phyloP scores from a whole-genome alignment of 2,797 vertebrate species.

The Girardinus metallicus region DNA sequence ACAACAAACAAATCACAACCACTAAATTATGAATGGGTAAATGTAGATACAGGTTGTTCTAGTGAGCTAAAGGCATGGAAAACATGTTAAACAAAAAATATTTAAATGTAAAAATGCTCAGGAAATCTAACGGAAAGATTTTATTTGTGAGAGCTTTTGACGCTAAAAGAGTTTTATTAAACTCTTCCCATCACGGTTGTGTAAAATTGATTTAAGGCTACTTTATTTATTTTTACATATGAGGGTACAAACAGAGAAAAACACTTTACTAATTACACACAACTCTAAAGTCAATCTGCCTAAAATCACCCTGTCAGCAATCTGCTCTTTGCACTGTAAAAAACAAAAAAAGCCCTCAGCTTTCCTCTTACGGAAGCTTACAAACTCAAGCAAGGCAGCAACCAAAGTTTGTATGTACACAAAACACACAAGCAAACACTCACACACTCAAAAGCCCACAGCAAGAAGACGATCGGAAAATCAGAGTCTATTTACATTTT shows the following conservation, averaged over 20 bases:
- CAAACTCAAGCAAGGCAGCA: conserved; percentile 40
- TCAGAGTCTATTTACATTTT: background rate
- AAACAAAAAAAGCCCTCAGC: conserved; percentile 58
- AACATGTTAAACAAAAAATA: background rate
- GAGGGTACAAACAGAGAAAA: background rate
- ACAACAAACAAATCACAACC: background rate
- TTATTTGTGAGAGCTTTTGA: conserved; percentile 16
- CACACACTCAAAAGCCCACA: conserved; percentile 4
- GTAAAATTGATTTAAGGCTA: background rate
- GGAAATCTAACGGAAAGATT: background rate
- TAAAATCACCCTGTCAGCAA: conserved; percentile 70
- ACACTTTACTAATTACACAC: conserved; percentile 8
- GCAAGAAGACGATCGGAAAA: background rate
- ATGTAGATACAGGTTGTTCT: background rate
- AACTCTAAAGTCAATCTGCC: conserved; percentile 21
- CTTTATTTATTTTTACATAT: conserved; percentile 1
- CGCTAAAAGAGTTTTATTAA: background rate
- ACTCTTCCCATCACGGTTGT: background rate
- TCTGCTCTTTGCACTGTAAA: conserved; percentile 70
- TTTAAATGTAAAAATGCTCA: background rate
- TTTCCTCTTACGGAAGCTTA: conserved; percentile 75
- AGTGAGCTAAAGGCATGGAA: background rate
- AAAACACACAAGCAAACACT: conserved; percentile 28
- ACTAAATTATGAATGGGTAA: conserved; percentile 4
- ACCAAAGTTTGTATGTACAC: conserved; percentile 44